Evolutionary conservation across 2,888 invertebrate species (phyloP).

Genomic region (Zaprionus bogoriensis): DNA sequence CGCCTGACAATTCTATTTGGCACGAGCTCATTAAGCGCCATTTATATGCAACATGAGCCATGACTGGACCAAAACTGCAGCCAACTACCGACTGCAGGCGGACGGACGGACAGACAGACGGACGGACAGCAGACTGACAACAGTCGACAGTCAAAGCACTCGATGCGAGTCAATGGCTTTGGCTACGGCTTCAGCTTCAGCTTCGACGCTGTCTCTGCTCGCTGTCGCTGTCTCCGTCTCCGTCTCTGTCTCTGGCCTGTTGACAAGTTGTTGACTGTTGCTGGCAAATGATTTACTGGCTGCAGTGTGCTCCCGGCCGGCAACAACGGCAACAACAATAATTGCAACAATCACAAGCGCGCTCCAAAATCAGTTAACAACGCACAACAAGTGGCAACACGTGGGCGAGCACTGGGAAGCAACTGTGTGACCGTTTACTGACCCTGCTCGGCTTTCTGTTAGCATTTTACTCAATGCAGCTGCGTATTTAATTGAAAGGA

Average conservation of each 20-base stretch:
- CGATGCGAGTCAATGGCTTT: slow-evolving; percentile 52
- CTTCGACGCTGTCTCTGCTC: slow-evolving; percentile 3
- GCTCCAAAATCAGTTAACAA: slow-evolving; percentile 51
- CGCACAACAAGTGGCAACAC: slow-evolving; percentile 56
- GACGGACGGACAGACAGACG: not conserved
- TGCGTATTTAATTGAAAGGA: no score
- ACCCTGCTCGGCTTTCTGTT: no score
- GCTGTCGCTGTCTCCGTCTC: not conserved
- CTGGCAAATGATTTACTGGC: slow-evolving; percentile 71
- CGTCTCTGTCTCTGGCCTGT: slow-evolving; percentile 28
- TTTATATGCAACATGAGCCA: slow-evolving; percentile 79
- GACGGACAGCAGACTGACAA: not conserved
- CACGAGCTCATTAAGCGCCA: slow-evolving; percentile 81
- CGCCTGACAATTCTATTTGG: slow-evolving; percentile 78
- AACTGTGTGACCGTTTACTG: no score
- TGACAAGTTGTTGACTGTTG: slow-evolving; percentile 73
- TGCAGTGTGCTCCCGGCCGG: slow-evolving; percentile 34
- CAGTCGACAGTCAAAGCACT: slow-evolving; percentile 34
- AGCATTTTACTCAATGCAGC: no score
- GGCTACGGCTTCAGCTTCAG: not conserved
- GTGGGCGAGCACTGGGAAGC: no score
- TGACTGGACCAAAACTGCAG: slow-evolving; percentile 63
- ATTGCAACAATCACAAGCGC: not conserved
- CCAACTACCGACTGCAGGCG: slow-evolving; percentile 15
- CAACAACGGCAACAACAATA: slow-evolving; percentile 9